These are phyloP conservation scores for Neoscelio sp. DNA, from an alignment of 2,888 invertebrate genomes.

Conservation along the genomic window DNA sequence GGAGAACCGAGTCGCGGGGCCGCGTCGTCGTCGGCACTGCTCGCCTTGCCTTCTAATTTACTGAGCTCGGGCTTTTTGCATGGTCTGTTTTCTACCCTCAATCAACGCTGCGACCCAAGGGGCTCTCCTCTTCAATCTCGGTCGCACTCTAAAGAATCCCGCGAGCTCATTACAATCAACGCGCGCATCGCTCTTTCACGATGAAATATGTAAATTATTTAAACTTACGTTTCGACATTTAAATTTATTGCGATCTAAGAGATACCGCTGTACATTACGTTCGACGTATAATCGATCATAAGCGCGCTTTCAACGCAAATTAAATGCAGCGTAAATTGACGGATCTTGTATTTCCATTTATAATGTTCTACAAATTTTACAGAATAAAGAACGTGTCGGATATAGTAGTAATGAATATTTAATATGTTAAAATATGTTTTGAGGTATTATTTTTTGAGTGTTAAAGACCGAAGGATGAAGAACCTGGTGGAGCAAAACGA, in stretches of 20 bases:
- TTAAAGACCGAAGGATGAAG: too few relatives aligned
- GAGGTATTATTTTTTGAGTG: too few relatives aligned
- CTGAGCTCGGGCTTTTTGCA: constrained; percentile 6
- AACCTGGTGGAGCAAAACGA: too few relatives aligned
- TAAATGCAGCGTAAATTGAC: background rate
- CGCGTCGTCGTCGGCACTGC: background rate
- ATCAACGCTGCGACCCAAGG: constrained; percentile 15
- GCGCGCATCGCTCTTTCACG: constrained; percentile 6
- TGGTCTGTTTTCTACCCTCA: constrained; percentile 21
- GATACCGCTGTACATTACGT: background rate
- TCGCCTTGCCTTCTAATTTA: constrained; percentile 37
- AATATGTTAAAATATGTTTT: too few relatives aligned
- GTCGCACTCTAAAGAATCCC: background rate
- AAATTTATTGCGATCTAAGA: constrained; percentile 5
- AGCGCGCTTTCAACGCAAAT: background rate
- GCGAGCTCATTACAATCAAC: constrained; percentile 29
- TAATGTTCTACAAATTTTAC: too few relatives aligned
- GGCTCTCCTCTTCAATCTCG: constrained; percentile 6
- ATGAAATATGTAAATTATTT: constrained; percentile 23
- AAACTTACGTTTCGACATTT: constrained; percentile 10
- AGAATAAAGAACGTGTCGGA: too few relatives aligned
- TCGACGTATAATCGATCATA: constrained; percentile 5
- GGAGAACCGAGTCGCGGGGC: background rate
- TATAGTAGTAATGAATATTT: too few relatives aligned
- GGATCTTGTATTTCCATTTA: too few relatives aligned